Conservation (phyloP, 2,888 invertebrate genomes). For the Oscheius myriophilus region DNA sequence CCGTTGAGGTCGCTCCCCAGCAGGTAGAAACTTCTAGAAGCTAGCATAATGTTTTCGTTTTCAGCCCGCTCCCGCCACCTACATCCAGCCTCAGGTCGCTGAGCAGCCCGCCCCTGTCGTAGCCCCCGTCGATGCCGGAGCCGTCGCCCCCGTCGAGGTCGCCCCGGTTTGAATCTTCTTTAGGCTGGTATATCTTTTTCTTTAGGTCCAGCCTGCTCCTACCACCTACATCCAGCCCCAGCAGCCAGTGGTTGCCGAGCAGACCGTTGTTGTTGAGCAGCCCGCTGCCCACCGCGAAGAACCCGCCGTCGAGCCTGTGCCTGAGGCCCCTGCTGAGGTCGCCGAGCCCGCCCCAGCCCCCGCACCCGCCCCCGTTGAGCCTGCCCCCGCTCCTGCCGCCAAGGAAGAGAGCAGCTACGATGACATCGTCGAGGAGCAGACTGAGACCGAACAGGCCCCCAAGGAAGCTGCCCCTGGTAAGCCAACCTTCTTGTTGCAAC, state of each 20-base stretch:
- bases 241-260: slow-evolving; percentile 27
- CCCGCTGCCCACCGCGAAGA: slow-evolving; percentile 26
- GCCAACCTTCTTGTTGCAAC: background rate
- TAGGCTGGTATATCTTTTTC: slow-evolving; percentile 8
- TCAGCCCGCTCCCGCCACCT: slow-evolving; percentile 28
- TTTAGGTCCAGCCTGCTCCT: slow-evolving; percentile 16
- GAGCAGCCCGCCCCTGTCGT: slow-evolving; percentile 35
- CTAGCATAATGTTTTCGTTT: slow-evolving; percentile 26
- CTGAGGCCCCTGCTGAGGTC: slow-evolving; percentile 18
- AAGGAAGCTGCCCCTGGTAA: slow-evolving; percentile 6
- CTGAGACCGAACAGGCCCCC: slow-evolving; percentile 3
- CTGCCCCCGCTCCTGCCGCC: slow-evolving; percentile 9
- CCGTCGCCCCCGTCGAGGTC: slow-evolving; percentile 24
- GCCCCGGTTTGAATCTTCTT: slow-evolving; percentile 25
- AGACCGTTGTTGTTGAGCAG: background rate
- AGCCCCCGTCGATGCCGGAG: slow-evolving; percentile 34
- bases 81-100: slow-evolving; percentile 17
- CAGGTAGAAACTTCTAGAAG: slow-evolving; percentile 25
- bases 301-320: slow-evolving; percentile 29
- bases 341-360: slow-evolving; percentile 27
- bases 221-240: slow-evolving; percentile 17
- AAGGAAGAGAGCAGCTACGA: slow-evolving; percentile 58
- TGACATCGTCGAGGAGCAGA: slow-evolving; percentile 58
- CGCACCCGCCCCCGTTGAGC: background rate
- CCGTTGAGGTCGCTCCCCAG: slow-evolving; percentile 36